Evolutionary conservation across 2,797 vertebrate species (phyloP), one percentile per base, ranked within the genome.

Genomic region (Cottoperca gobio): DNA sequence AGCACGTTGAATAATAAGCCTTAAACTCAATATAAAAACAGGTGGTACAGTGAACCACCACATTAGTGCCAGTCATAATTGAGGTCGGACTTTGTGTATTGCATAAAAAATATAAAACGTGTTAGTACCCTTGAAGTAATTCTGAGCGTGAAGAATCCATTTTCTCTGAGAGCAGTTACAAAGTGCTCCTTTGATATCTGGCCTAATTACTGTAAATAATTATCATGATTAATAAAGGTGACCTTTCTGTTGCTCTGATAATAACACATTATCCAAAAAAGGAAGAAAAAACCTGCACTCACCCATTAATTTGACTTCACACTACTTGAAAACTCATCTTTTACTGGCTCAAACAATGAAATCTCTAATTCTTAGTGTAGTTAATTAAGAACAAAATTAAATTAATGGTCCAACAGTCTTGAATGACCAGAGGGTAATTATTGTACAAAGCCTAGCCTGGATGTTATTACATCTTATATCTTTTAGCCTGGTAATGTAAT

Each of bases 141-240:
- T 93, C 71, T 70, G 43, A 83, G 86, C 40, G 26, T 93, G 88
- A 84, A 82, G 57, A 92, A 94, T 92, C 70, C 73, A 92, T 93
- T 91, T 88, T 81, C 77, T 70, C 58, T 60, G 54, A 70, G 81
- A 73, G 63, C 70, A 13, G 48, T 68, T 55, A 28, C 64, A 82
- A 87, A 90, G 83, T 77, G 76, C 78, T 91, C 85, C 87, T 83
- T 72, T 90, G 83, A 88, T 88, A 90, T 89, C 83, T 91, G 86
- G 70, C 85, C 82, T 92, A 94, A 93, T 93, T 91, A 91, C 87
- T 87, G 86, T 86, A 89, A 91, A 93, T 94, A 91, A 93, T 93
- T 90, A 90, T 86, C 84, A 86, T 89, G 84, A 92, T 87, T 93
- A 89, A 89, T 90, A 92, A 92, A 91, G 92, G 92, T 95, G 92